Conservation (phyloP, 2,888 invertebrate genomes). For the Camptogramma bilineatum region DNA sequence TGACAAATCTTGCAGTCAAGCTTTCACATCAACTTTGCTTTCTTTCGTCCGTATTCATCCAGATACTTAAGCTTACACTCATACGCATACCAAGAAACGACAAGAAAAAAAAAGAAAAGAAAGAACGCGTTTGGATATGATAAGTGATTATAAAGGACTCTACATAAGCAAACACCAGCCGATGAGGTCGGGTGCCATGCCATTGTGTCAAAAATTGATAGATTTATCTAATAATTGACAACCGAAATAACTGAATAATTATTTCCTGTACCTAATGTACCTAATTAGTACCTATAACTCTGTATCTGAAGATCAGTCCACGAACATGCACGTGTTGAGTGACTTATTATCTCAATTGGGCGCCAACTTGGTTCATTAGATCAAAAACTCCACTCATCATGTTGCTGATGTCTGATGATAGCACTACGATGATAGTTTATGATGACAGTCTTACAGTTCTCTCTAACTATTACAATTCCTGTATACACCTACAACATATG, state of each 20-base stretch:
- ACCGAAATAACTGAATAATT: conserved; percentile 5
- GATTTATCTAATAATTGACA: not conserved
- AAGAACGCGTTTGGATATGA: too few relatives aligned
- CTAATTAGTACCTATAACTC: conserved; percentile 4
- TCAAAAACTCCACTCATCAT: conserved; percentile 18
- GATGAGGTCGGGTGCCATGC: too few relatives aligned
- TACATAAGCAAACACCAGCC: not conserved
- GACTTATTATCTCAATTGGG: conserved; percentile 28
- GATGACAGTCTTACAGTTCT: conserved; percentile 18
- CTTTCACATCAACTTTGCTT: not conserved
- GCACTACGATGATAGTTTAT: conserved; percentile 17
- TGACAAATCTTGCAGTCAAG: not conserved
- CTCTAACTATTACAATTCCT: conserved; percentile 15
- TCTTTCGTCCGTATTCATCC: not conserved
- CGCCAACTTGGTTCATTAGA: conserved; percentile 27
- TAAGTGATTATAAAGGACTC: not conserved
- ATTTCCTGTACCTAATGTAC: conserved; percentile 12
- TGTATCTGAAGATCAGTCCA: conserved; percentile 8
- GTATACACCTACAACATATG: conserved; percentile 5
- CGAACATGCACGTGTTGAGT: conserved; percentile 16
- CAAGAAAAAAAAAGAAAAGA: too few relatives aligned
- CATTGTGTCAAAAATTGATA: too few relatives aligned
- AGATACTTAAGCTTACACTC: not conserved
- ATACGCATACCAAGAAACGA: too few relatives aligned
- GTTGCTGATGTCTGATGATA: conserved; percentile 19